Conservation (phyloP, 2,797 vertebrate species). For the Artibeus lituratus region DNA sequence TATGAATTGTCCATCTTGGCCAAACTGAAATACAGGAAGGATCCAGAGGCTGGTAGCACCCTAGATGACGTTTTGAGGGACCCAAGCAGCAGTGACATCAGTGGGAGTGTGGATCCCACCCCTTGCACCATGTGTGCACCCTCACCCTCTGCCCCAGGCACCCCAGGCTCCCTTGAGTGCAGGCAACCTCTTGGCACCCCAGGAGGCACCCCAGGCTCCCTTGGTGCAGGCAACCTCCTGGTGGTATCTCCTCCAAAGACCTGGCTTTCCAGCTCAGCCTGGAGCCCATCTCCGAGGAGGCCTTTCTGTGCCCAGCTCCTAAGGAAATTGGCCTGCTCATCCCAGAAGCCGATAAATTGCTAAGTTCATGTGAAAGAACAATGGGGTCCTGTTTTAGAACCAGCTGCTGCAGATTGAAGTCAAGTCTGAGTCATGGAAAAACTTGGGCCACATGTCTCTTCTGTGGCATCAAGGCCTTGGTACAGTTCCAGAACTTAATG, state of each 20-base stretch:
- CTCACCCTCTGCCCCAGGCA: slow-evolving; percentile 85
- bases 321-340: slow-evolving; percentile 91
- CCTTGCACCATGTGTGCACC: slow-evolving; percentile 92
- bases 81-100: slow-evolving; percentile 84
- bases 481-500: slow-evolving; percentile 92
- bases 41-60: slow-evolving; percentile 79
- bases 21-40: slow-evolving; percentile 83
- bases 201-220: slow-evolving; percentile 74
- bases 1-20: slow-evolving; percentile 81
- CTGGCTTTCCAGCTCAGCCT: slow-evolving; percentile 81
- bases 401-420: slow-evolving; percentile 94
- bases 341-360: slow-evolving; percentile 92
- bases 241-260: slow-evolving; percentile 91
- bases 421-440: slow-evolving; percentile 94
- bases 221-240: slow-evolving; percentile 84
- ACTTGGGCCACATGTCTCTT: slow-evolving; percentile 95
- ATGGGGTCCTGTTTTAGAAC: slow-evolving; percentile 94
- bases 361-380: slow-evolving; percentile 98
- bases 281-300: slow-evolving; percentile 86
- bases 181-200: too few relatives aligned
- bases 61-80: slow-evolving; percentile 86
- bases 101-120: slow-evolving; percentile 87
- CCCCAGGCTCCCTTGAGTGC: slow-evolving; percentile 73
- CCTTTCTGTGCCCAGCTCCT: slow-evolving; percentile 88
- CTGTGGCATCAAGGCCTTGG: slow-evolving; percentile 94